Conservation (phyloP, 2,888 invertebrate species). For the Campaea margaritaria region DNA sequence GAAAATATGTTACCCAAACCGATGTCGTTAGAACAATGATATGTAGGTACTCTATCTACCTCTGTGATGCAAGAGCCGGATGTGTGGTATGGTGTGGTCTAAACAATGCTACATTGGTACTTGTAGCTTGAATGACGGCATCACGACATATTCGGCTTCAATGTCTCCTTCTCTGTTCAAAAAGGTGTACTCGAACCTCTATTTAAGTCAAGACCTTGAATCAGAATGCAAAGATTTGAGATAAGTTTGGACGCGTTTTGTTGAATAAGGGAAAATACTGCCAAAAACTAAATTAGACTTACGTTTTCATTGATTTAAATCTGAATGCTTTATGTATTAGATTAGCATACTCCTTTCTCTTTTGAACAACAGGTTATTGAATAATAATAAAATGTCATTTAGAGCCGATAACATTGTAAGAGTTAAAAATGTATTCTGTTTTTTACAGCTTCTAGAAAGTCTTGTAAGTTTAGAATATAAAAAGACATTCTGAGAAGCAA, state of each 20-base stretch:
- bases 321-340: not conserved
- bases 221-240: constrained; percentile 7
- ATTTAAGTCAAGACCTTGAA: constrained; percentile 10
- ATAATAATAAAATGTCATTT: not conserved
- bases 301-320: not conserved
- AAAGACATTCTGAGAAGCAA: no score
- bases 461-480: not conserved
- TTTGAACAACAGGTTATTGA: constrained; percentile 1
- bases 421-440: no score
- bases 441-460: not conserved
- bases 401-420: not conserved
- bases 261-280: constrained; percentile 8
- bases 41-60: constrained; percentile 3
- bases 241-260: constrained; percentile 1
- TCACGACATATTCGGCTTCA: constrained; percentile 47
- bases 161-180: constrained; percentile 16
- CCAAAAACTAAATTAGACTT: not conserved
- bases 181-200: not conserved
- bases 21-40: constrained; percentile 23
- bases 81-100: constrained; percentile 22
- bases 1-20: constrained; percentile 4
- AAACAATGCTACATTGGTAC: constrained; percentile 49
- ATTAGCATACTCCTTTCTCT: constrained; percentile 26
- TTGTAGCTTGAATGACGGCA: constrained; percentile 49
- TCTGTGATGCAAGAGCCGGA: constrained; percentile 42